Base-by-base conservation (phyloP, 2,888 invertebrate species). In the Lamellibrachia satsuma region DNA sequence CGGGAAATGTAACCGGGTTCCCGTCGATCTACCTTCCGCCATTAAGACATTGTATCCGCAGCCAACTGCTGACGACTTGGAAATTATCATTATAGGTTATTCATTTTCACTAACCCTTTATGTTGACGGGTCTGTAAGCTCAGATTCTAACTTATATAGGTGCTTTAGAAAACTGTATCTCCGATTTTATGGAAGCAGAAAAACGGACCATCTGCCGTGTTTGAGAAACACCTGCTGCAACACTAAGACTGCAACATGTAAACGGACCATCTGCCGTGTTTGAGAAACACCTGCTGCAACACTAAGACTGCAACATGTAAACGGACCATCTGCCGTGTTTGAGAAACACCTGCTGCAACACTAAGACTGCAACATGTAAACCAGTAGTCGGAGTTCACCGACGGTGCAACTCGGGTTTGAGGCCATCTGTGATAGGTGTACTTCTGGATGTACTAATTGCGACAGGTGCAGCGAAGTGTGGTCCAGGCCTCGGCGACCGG, bases 341-440 rank as follows among this genome's bases (percentile, higher is more conserved):
- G n/a, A 75, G 75, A 75, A 75, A 75, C 75, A 75, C 75, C 75
- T 75, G 75, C n/a, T 75, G n/a, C 75, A 75, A 22, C 6, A 75
- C 15, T 75, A 22, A 75, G n/a, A 75, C 39, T 39, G 39, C 39
- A 15, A 75, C n/a, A 22, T 22, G 75, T 22, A 22, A 75, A 15
- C 75, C 75, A 11, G 75, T n/a, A 22, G 6, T 75, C 75, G 2
- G 75, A 15, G 75, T 75, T 75, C 75, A 75, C 75, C 15, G 22
- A n/a, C 6, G 75, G 75, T 75, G 75, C 75, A 75, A 75, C 2
- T 22, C 6, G 75, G 75, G 11, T 4, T 15, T 15, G 15, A 75
- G 75, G 75, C 75, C 22, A 75, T 75, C 75, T 75, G 75, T 75
- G 75, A 75, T n/a, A 75, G 75, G 75, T 75, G 75, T 75, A 75